Evolutionary conservation across 2,888 invertebrate genomes (phyloP), one percentile per base, ranked within the genome.

Genomic region (Apotomis capreana): DNA sequence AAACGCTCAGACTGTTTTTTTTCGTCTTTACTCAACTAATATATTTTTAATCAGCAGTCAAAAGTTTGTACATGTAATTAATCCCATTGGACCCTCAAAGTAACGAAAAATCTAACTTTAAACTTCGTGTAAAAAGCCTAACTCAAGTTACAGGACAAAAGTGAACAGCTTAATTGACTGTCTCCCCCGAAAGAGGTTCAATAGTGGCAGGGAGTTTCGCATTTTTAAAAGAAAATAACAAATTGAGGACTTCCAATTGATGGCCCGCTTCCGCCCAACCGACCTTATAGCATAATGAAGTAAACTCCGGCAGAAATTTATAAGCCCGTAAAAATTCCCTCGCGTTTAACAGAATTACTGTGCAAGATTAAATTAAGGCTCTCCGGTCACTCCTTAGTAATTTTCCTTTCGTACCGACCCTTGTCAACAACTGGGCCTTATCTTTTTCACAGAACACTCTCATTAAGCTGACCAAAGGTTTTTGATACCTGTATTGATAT

Each of bases 331-430:
- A 81, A 82, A 79, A 76, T 63, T 73, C 79, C 79, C 78, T 75
- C 78, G 82, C 83, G 80, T 83, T 83, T 81, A 83, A 83, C 81
- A 81, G 79, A 82, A 81, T 85, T 84, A 84, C 82, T 80, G 77
- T 75, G 80, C 77, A 83, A 85, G 83, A 87, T 88, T 81, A 83
- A 88, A 88, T 88, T 87, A 87, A 87, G 85, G 82, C 80, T 81
- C 78, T 76, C 69, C 78, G 86, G 84, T 85, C 85, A 86, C 86
- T 86, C 87, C 87, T 82, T 79, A 80, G 85, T 85, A 88, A 89
- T 90, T 88, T 87, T 86, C 84, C 84, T 83, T 84, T 82, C 83
- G 78, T 78, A 77, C 75, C 80, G 83, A 89, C 89, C 90, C 90
- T 88, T 88, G 87, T 91, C 88, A 89, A 86, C 86, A 84, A 78